Base-by-base conservation (phyloP, 2,797 vertebrate species). In the Danio tinwini region DNA sequence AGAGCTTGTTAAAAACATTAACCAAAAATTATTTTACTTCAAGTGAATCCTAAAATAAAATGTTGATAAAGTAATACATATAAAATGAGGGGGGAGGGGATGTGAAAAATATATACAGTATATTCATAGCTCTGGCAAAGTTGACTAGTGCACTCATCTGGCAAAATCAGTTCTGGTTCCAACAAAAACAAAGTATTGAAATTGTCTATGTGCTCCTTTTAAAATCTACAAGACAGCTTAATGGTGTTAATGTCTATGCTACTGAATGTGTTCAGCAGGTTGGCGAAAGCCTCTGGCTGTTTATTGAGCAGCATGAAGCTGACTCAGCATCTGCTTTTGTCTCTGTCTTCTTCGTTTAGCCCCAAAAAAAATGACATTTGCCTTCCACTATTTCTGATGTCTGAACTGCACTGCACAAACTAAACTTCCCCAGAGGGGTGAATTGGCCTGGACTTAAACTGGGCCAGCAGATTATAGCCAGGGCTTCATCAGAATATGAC, bases 251-350 rank as follows among this genome's bases (percentile, higher is more conserved):
- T 70, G 63, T 71, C 37, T 78, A 63, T 53, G 62, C 42, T 59
- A 56, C 19, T 40, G 42, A 47, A 56, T 19, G 59, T 75, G 78
- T 70, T 73, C 16, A 71, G 81, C 70, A 70, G 74, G 74, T 62
- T 73, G 56, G 69, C 50, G 70, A 83, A 44, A 11, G 50, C 63
- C 19, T 11, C 47, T 62, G 74, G 69, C 49, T 68, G 67, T 78
- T 83, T 83, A 53, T 21, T 21, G 61, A 70, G 63, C 42, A 59
- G 37, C 55, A 40, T 37, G 52, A 59, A 11, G 19, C 76, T 85
- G 68, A 83, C 72, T 85, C 76, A 73, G 79, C 67, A 12, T 39
- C 13, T 6, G 55, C 47, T 79, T 71, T 79, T 75, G 40, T 69
- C 76, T 82, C 67, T 68, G 61, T 4, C 40, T 59, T 17, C 49